Evolutionary conservation across 1,140 invertebrate genomes (phyloP), one percentile per base, ranked within the genome.

Genomic region (Lethocerus indicus): DNA sequence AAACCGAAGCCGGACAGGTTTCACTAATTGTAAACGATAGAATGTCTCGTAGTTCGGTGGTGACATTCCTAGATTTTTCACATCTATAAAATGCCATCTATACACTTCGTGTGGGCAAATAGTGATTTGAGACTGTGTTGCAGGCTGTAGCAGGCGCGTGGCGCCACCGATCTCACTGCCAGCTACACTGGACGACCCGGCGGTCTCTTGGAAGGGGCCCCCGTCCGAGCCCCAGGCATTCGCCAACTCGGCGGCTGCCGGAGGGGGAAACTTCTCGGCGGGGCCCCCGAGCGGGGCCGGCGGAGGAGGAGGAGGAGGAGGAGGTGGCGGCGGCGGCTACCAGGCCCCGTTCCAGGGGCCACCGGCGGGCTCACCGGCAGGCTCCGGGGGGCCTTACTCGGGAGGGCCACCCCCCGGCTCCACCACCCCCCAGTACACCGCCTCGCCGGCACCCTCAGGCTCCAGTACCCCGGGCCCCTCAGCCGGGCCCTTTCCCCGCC

Each of bases 391-490:
- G 58, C 75, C 71, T 3, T 77, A n/a, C n/a, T n/a, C 75, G 47
- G n/a, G n/a, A 58, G 75, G 71, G 58, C 75, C 71, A 3, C 77
- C 75, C 48, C 76, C 79, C 4, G 78, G 79, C 32, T 80, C 78
- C 23, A 77, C 71, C 48, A 80, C 79, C 49, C 79, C 79, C 14
- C 79, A 81, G 58, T 82, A 81, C 61, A 81, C 76, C 52, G 78
- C 79, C 23, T 81, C 79, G 25, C 79, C 79, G 39, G 79, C 79
- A 43, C 79, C 79, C 2, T 79, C 77, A 24, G 79, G 79, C n/a
- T 80, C 79, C 32, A 81, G 79, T 14, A 81, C 79, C 26, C 79
- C 79, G 3, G 78, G 78, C 32, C 77, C 77, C n/a, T 70, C 70
- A 49, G 73, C 71, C 77, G 16, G 70, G 71, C 49, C 74, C 71